Evolutionary conservation across 53 echinoderm and acorn worm genomes (phyloP).

Genomic region (Arbacia lixula): DNA sequence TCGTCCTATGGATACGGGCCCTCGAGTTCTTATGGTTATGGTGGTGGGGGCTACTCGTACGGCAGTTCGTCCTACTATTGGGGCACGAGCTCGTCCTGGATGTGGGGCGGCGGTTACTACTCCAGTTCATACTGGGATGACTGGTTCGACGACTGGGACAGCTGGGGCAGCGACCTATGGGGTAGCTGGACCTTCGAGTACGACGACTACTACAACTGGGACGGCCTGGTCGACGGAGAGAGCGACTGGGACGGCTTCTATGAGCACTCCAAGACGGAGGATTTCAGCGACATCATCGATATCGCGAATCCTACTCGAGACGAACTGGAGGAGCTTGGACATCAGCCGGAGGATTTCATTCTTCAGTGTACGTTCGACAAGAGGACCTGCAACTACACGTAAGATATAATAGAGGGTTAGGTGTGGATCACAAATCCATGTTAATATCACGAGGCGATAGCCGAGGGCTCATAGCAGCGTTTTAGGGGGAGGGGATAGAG

Average conservation of each 20-base stretch:
- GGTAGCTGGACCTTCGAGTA: conserved; percentile 68
- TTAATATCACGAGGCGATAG: too few species aligned
- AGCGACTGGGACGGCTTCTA: conserved; percentile 92
- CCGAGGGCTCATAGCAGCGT: too few species aligned
- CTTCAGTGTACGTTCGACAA: conserved; percentile 96
- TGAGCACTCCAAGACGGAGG: conserved; percentile 74
- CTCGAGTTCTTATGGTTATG: not conserved
- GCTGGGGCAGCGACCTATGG: conserved; percentile 28
- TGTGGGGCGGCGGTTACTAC: conserved; percentile 27
- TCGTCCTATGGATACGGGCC: not conserved
- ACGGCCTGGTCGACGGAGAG: conserved; percentile 61
- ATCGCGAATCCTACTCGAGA: conserved; percentile 77
- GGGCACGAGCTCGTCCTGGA: conserved; percentile 39
- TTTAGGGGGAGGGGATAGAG: too few species aligned
- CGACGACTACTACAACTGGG: conserved; percentile 81
- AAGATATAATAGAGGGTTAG: not conserved
- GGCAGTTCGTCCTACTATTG: conserved; percentile 6
- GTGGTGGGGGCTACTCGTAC: not conserved
- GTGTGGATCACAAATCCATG: too few species aligned
- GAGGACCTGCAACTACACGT: conserved; percentile 87
- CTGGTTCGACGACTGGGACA: conserved; percentile 55
- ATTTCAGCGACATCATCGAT: conserved; percentile 87
- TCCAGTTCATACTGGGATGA: conserved; percentile 34
- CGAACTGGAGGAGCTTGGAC: conserved; percentile 72
- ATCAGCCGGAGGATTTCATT: conserved; percentile 84